Base-by-base conservation (phyloP, 2,797 vertebrate species). In the Streptopelia turtur region DNA sequence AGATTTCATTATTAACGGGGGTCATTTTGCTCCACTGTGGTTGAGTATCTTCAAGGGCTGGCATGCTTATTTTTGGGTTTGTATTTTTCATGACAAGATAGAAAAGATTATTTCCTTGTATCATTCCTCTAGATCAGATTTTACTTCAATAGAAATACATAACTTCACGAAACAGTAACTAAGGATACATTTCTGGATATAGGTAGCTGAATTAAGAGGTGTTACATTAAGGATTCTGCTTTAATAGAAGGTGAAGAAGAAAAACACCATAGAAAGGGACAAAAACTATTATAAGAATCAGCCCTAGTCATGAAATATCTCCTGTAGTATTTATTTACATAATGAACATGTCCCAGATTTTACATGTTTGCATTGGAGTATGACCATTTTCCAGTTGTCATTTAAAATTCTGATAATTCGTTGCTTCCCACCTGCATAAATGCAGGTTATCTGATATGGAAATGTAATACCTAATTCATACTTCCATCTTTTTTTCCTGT, bases 321-420 rank as follows among this genome's bases (percentile, higher is more conserved):
- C 30, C 22, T 31, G 9, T 72, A 35, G 33, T 35, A 35, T 61
- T 87, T 45, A 14, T 78, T 66, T 70, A 21, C 8, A 6, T 35
- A 33, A 47, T 9, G 11, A 87, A 11, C 25, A 9, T 10, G 33
- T 14, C 52, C 28, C 20, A 53, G 6, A 59, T 59, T 87, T 87
- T 52, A 8, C 1, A 8, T 1, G 27, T 11, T 5, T 0, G 7
- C 21, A 41, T 11, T 33, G 4, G 39, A 11, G n/a, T 47, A 33
- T 0, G 0, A n/a, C 5, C 0, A 2, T 47, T 60, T 63, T 35
- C 15, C n/a, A 64, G 7, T 10, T 63, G 33, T 60, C 22, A 9
- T 30, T 83, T 66, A 41, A 77, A 65, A 65, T 59, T 55, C 49
- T 75, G 37, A 45, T 31, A 37, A 60, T 47, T 43, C 57, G 14